Evolutionary conservation across 2,888 invertebrate genomes (phyloP), one percentile per base, ranked within the genome.

Genomic region (Luperina testacea): DNA sequence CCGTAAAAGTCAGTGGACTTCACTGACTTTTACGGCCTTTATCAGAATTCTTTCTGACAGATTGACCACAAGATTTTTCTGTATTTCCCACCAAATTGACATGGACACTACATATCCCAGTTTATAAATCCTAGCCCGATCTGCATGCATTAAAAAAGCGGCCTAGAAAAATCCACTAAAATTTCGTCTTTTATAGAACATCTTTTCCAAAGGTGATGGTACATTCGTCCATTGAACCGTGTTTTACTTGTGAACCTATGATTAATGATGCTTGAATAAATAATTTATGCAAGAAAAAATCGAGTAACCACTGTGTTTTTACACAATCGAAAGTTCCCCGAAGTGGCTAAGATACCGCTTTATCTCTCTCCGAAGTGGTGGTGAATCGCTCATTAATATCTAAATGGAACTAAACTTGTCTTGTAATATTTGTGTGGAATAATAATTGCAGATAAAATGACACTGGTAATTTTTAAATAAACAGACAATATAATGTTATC

Each of bases 401-500:
- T 48, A 20, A 48, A 57, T 57, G 48, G 53, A 9, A 59, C n/a
- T 71, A n/a, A 64, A 65, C 53, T 7, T 9, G 69, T 61, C 15
- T 72, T 72, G 42, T 68, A 71, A 76, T 67, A 9, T 51, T 20
- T 63, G 27, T 27, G 42, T 67, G 72, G 17, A 71, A 76, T 68
- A 63, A 63, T 65, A 76, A 68, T 68, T 72, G 51, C 64, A 77
- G 76, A 86, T 80, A 83, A 85, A 67, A 59, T 75, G 72, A 77
- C 87, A 84, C 72, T 71, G 74, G 75, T 69, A 59, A 0, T 88
- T 88, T 88, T 89, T 87, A 65, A 74, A 69, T 75, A 80, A 59
- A 69, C 59, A 77, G 11, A 84, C 82, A 89, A 75, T 81, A 75
- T 65, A 81, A 68, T 87, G 63, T 85, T 90, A 88, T 89, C 90